Percentiles rank a stretch among this genome's conserved stretches.
These are phyloP conservation scores for Morinoia aosen DNA, from an alignment of 2,888 invertebrate genomes.

Conservation along the genomic window DNA sequence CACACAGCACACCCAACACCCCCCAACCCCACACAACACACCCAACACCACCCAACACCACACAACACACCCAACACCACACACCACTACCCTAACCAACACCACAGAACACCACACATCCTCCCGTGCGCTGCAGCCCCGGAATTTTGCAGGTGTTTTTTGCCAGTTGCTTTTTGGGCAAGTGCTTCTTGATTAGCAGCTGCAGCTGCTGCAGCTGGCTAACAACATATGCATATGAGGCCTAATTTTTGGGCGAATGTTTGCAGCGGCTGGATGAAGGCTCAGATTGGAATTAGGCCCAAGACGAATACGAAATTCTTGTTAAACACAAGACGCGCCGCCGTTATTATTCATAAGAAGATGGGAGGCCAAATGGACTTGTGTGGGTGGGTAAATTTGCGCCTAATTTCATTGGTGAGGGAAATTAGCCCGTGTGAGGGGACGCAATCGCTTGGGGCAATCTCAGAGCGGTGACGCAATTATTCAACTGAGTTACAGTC, in stretches of 20 bases:
- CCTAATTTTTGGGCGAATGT: background rate
- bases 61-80: no score
- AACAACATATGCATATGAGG: conserved; percentile 17
- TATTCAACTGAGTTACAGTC: no score
- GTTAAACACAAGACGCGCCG: background rate
- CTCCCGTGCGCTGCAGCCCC: no score
- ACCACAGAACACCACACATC: no score
- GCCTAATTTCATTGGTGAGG: background rate
- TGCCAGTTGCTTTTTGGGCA: background rate
- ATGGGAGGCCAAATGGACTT: background rate
- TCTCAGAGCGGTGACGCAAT: no score
- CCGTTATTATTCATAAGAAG: background rate
- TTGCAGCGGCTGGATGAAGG: background rate
- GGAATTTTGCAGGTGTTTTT: no score
- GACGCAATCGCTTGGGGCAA: no score
- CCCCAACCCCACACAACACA: no score
- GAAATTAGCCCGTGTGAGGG: no score
- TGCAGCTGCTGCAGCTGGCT: background rate
- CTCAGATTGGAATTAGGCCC: conserved; percentile 1
- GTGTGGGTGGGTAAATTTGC: background rate
- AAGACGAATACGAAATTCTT: conserved; percentile 17
- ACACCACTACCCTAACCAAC: no score
- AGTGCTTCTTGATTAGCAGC: conserved; percentile 12
- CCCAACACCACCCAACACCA: no score
- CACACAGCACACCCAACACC: no score